phyloP scores from a whole-genome alignment of 2,797 vertebrate genomes.

The Chrysocyon brachyurus region DNA sequence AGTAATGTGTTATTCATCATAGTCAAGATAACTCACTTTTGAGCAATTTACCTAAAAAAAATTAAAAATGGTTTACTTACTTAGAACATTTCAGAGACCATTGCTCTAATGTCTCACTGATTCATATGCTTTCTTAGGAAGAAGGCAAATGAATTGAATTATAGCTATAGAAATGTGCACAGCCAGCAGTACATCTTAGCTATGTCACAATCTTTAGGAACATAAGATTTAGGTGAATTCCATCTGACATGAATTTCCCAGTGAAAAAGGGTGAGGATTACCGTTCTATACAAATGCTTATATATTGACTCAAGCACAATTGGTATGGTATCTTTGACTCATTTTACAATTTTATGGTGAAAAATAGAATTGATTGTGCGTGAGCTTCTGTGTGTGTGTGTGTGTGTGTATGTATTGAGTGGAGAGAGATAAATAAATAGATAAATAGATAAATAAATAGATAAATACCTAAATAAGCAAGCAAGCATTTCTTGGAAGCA shows the following conservation, averaged over 20 bases:
- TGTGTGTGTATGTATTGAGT: too few relatives aligned
- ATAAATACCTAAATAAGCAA: too few relatives aligned
- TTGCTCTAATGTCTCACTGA: not conserved
- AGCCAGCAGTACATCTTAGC: not conserved
- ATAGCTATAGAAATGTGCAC: not conserved
- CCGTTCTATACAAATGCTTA: not conserved
- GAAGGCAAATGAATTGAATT: not conserved
- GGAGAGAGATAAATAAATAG: not conserved
- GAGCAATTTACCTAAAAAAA: constrained; percentile 47
- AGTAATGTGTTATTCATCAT: not conserved
- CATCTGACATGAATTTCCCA: not conserved
- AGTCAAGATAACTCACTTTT: not conserved
- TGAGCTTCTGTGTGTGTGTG: not conserved
- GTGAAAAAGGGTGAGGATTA: not conserved
- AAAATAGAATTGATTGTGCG: not conserved
- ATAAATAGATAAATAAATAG: too few relatives aligned
- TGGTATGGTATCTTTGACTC: not conserved
- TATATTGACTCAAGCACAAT: not conserved
- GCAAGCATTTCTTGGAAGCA: not conserved
- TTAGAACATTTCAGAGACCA: not conserved
- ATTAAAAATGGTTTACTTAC: not conserved
- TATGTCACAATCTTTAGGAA: not conserved
- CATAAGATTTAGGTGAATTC: not conserved
- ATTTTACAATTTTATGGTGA: not conserved
- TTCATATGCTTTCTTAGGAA: not conserved